A percentile compares a stretch with the other conserved stretches of the same genome.
Evolutionary conservation across 2,888 invertebrate genomes (phyloP).

Genomic region (Phortica magna): DNA sequence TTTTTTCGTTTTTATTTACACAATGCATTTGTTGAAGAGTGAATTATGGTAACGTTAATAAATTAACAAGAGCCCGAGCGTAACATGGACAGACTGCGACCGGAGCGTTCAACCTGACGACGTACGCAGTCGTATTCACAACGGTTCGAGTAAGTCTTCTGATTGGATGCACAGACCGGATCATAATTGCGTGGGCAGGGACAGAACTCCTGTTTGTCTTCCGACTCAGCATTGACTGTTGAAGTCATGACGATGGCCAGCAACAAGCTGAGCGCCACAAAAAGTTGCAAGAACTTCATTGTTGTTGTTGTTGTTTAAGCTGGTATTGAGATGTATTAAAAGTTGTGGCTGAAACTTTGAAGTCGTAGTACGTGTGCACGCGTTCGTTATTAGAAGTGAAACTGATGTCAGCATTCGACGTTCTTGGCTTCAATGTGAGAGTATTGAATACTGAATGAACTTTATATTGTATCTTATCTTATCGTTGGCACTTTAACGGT

Average conservation of each 20-base stretch:
- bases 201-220: slow-evolving; percentile 45
- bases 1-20: slow-evolving; percentile 6
- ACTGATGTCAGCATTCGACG: not conserved
- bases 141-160: slow-evolving; percentile 66
- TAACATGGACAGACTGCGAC: slow-evolving; percentile 63
- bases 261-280: slow-evolving; percentile 49
- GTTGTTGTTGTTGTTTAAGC: slow-evolving; percentile 10
- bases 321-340: not conserved
- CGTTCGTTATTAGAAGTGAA: slow-evolving; percentile 50
- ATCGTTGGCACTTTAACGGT: slow-evolving; percentile 41
- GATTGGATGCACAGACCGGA: slow-evolving; percentile 69
- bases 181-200: slow-evolving; percentile 69
- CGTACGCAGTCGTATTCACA: slow-evolving; percentile 66
- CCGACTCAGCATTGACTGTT: slow-evolving; percentile 37
- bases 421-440: not conserved
- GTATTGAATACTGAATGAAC: not conserved
- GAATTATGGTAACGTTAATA: not conserved
- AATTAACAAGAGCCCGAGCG: slow-evolving; percentile 64
- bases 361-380: slow-evolving; percentile 31
- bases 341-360: not conserved
- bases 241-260: slow-evolving; percentile 49
- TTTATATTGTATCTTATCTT: slow-evolving; percentile 52
- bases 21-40: not conserved
- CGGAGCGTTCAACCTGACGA: slow-evolving; percentile 55
- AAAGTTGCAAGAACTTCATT: slow-evolving; percentile 60